phyloP scores from a whole-genome alignment of 2,797 vertebrate species.

The Neosilurus mollespiculum region DNA sequence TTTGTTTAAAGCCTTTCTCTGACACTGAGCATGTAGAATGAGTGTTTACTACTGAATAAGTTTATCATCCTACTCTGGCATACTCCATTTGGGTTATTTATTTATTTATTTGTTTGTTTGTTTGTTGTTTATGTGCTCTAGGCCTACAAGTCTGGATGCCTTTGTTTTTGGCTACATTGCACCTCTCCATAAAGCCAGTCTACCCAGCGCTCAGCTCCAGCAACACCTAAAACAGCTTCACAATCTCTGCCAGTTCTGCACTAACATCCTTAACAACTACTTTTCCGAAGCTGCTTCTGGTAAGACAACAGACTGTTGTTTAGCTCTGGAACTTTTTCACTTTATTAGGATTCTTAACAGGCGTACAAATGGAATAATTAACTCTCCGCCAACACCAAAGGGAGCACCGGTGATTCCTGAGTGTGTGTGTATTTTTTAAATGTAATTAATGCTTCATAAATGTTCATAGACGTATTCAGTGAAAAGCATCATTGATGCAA shows the following conservation, averaged over 20 bases:
- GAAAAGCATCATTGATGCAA: not conserved
- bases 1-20: not conserved
- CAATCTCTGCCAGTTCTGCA: constrained; percentile 92
- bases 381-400: not conserved
- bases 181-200: constrained; percentile 86
- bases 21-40: not conserved
- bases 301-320: constrained; percentile 62
- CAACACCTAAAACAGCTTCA: constrained; percentile 90
- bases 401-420: not conserved
- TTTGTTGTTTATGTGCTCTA: too few relatives aligned
- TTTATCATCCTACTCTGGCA: not conserved
- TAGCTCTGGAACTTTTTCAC: not conserved
- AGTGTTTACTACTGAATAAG: not conserved
- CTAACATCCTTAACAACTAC: constrained; percentile 83
- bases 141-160: constrained; percentile 93
- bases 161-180: constrained; percentile 94
- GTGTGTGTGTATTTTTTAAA: not conserved
- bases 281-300: constrained; percentile 78
- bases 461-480: not conserved
- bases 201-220: constrained; percentile 88
- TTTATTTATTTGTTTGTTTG: too few relatives aligned
- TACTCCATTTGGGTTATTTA: too few relatives aligned
- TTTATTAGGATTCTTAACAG: not conserved
- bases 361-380: not conserved
- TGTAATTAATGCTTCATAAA: not conserved